Evolutionary conservation across 2,113 vertebrate genomes (phyloP).

Genomic region (Corythornis madagascariensis): DNA sequence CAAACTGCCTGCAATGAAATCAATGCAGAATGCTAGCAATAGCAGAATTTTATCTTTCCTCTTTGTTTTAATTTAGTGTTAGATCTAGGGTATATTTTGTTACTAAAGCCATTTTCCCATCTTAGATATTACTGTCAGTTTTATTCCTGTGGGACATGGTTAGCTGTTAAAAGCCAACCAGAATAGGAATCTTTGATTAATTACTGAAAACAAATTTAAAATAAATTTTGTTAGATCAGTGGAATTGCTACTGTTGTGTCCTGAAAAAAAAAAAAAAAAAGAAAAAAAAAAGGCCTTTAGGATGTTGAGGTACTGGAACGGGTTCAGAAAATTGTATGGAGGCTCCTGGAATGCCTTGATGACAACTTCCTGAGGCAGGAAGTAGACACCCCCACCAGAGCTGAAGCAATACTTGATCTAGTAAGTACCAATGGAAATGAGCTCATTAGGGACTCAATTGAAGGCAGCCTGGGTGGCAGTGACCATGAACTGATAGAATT

Average conservation of each 20-base stretch:
- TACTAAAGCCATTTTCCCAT: constrained; percentile 9
- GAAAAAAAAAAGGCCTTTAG: too few relatives aligned
- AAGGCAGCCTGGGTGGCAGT: too few relatives aligned
- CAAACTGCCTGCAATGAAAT: neutral
- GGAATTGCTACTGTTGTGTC: neutral
- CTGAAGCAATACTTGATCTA: too few relatives aligned
- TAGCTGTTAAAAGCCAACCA: neutral
- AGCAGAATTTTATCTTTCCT: neutral
- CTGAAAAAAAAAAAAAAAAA: neutral
- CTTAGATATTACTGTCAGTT: neutral
- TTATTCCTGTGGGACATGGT: neutral
- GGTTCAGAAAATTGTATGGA: too few relatives aligned
- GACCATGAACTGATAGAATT: too few relatives aligned
- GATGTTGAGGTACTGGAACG: too few relatives aligned
- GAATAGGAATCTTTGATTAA: neutral
- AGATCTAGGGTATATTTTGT: neutral
- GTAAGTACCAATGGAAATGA: too few relatives aligned
- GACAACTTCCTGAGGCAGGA: too few relatives aligned
- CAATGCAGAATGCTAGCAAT: neutral
- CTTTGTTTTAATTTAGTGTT: neutral
- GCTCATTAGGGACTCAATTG: too few relatives aligned
- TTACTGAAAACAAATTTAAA: neutral
- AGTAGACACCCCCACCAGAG: too few relatives aligned
- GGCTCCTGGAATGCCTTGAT: too few relatives aligned
- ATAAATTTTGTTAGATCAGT: neutral